Conservation (phyloP, 2,888 invertebrate species). For the Acrobasis consociella region DNA sequence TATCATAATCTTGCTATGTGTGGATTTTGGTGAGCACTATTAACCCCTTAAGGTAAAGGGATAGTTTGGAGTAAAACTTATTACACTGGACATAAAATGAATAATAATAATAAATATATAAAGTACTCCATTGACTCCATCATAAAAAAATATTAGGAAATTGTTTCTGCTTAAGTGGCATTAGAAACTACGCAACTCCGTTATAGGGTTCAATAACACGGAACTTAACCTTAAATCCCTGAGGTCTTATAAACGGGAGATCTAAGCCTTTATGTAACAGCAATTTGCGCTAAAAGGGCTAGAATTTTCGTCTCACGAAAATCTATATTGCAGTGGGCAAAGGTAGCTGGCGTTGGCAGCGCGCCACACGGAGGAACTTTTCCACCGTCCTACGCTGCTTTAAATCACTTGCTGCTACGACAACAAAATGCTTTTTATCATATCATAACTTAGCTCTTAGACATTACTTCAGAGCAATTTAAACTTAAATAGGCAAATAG, state of each 20-base stretch:
- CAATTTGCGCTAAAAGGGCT: not conserved
- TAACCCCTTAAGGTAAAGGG: too few relatives aligned
- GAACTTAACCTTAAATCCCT: not conserved
- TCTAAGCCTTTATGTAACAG: not conserved
- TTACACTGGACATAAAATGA: too few relatives aligned
- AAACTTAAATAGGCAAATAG: too few relatives aligned
- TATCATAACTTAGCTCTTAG: not conserved
- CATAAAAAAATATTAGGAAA: too few relatives aligned
- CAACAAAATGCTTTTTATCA: conserved; percentile 7
- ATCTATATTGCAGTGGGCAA: conserved; percentile 1
- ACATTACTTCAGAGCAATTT: not conserved
- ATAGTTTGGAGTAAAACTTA: too few relatives aligned
- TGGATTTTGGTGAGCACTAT: too few relatives aligned
- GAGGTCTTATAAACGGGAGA: not conserved
- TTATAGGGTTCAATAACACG: too few relatives aligned
- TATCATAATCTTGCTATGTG: too few relatives aligned
- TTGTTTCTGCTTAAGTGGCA: too few relatives aligned
- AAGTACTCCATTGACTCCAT: too few relatives aligned
- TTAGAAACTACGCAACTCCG: too few relatives aligned
- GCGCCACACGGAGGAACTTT: conserved; percentile 8
- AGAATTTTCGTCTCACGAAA: not conserved
- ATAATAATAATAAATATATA: too few relatives aligned
- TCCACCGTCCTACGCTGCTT: conserved; percentile 2
- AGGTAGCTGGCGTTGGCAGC: conserved; percentile 4
- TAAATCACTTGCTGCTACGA: conserved; percentile 5